Evolutionary conservation across 1,140 invertebrate species (phyloP).

Genomic region (Bombus confusus): DNA sequence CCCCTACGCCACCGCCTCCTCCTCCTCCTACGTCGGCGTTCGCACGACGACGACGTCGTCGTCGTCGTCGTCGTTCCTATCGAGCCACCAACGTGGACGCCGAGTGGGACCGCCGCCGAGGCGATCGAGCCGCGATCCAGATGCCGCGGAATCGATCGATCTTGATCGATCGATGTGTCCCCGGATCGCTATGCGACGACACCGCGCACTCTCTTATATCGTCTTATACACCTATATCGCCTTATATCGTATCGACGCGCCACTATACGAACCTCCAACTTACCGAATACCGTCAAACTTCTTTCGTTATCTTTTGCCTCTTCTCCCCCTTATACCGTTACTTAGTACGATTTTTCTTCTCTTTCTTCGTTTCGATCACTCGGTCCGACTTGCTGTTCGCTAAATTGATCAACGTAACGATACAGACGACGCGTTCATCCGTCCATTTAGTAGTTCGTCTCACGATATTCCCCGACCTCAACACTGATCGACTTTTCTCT

Average conservation of each 20-base stretch:
- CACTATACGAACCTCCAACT: background rate
- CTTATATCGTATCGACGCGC: background rate
- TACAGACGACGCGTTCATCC: too few species aligned
- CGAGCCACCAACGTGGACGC: conserved; percentile 37
- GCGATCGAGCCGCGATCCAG: conserved; percentile 34
- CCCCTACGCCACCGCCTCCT: conserved; percentile 32
- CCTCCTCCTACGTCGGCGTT: conserved; percentile 44
- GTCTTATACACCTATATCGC: background rate
- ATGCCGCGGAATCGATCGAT: conserved; percentile 15
- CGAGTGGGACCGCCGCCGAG: conserved; percentile 28
- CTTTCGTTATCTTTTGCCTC: background rate
- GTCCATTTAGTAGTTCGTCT: too few species aligned
- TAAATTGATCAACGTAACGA: too few species aligned
- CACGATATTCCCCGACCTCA: background rate
- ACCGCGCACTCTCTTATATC: background rate
- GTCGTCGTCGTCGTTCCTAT: conserved; percentile 50
- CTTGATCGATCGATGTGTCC: background rate
- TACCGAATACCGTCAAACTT: background rate
- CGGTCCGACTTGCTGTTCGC: background rate
- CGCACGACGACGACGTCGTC: conserved; percentile 42
- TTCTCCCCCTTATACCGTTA: background rate
- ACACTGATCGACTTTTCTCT: background rate
- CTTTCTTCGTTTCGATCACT: background rate
- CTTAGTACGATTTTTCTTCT: background rate
- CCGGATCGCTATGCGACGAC: background rate